Conservation (phyloP, 2,113 vertebrate species). For the Plestiodon gilberti region DNA sequence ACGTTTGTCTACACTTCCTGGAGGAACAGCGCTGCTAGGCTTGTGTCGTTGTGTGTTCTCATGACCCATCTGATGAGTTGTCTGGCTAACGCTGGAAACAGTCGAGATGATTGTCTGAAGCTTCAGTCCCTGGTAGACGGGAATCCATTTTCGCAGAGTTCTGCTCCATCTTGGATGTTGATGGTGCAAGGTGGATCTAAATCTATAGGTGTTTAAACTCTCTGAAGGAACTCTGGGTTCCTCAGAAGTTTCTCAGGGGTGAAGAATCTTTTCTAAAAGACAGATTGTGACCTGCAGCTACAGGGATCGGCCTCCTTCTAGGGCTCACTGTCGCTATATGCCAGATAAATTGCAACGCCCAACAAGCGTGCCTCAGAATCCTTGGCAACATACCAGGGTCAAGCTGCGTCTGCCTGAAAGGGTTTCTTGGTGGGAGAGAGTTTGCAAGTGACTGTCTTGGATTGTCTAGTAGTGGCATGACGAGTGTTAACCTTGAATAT, state of each 20-base stretch:
- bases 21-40: background rate
- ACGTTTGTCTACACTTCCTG: background rate
- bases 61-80: background rate
- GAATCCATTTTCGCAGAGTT: background rate
- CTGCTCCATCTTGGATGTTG: background rate
- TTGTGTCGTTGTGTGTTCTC: background rate
- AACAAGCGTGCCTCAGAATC: background rate
- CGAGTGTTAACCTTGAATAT: background rate
- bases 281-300: background rate
- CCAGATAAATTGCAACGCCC: background rate
- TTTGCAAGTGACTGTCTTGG: too few species aligned
- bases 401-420: background rate
- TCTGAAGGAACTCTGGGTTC: background rate
- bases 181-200: background rate
- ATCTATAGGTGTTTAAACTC: background rate
- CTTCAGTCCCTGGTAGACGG: background rate
- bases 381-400: background rate
- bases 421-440: background rate
- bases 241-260: too few species aligned
- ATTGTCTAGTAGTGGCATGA: background rate
- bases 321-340: background rate
- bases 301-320: background rate
- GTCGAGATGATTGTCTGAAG: background rate
- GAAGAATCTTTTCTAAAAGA: too few species aligned
- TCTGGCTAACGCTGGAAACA: background rate